Conservation (phyloP, 2,888 invertebrate species). For the Macropis europaea region DNA sequence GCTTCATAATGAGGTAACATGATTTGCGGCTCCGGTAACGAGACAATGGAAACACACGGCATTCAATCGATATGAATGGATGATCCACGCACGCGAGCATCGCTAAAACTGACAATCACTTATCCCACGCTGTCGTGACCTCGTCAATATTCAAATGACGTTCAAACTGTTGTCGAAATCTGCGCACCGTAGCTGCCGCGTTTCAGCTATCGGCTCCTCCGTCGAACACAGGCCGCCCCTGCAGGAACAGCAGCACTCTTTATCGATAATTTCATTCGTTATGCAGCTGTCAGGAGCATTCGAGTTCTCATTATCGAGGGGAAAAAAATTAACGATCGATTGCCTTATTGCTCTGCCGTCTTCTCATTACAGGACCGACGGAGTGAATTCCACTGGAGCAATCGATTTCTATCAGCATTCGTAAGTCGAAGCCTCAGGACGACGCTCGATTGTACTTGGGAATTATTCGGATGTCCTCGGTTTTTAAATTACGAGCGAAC, state of each 20-base stretch:
- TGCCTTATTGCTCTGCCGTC: constrained; percentile 23
- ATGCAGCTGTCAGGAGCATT: background rate
- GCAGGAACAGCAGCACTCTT: background rate
- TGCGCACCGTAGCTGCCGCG: background rate
- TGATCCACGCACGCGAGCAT: background rate
- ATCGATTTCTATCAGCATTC: constrained; percentile 20
- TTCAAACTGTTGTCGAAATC: constrained; percentile 19
- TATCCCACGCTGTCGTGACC: background rate
- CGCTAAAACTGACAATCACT: constrained; percentile 13
- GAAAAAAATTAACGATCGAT: constrained; percentile 16
- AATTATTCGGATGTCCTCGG: too few relatives aligned
- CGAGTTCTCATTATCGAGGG: constrained; percentile 25
- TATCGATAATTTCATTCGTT: constrained; percentile 16
- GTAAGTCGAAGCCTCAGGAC: too few relatives aligned
- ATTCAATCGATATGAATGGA: background rate
- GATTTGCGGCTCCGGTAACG: background rate
- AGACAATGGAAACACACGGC: background rate
- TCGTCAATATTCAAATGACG: constrained; percentile 35
- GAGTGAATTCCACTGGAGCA: constrained; percentile 6
- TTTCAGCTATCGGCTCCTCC: background rate
- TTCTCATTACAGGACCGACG: background rate
- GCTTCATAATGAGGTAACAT: background rate
- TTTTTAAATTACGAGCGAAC: too few relatives aligned
- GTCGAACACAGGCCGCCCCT: background rate
- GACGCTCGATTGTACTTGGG: too few relatives aligned